A percentile compares a stretch with the other conserved stretches of the same genome.
These are phyloP conservation scores for Tipula confusa DNA, from an alignment of 2,888 invertebrate genomes.

Conservation along the genomic window DNA sequence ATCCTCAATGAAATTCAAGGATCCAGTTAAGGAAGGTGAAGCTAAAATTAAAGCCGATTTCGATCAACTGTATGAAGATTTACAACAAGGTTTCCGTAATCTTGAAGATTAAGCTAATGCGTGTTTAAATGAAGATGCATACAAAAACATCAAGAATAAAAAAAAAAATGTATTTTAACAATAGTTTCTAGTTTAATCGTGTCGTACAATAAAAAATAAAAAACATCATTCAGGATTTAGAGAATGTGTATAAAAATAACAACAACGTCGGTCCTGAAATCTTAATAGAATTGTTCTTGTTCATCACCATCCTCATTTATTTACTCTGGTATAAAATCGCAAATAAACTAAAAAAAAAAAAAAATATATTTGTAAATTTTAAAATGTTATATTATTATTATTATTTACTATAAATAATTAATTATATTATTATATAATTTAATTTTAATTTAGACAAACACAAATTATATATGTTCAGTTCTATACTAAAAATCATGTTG, in stretches of 20 bases:
- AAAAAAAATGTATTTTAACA: not conserved
- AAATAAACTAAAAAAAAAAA: no score
- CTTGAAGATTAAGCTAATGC: conserved; percentile 82
- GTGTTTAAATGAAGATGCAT: not conserved
- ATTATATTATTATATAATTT: not conserved
- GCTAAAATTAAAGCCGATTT: conserved; percentile 95
- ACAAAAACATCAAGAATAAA: no score
- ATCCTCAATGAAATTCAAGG: conserved; percentile 99
- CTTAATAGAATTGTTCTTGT: not conserved
- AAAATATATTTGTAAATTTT: not conserved
- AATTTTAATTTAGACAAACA: not conserved
- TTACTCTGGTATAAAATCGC: not conserved
- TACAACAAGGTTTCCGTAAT: conserved; percentile 96
- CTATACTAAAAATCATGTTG: not conserved
- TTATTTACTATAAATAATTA: not conserved
- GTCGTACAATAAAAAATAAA: conserved; percentile 12
- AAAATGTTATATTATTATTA: conserved; percentile 5
- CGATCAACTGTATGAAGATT: conserved; percentile 94
- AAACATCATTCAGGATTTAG: not conserved
- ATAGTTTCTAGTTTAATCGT: not conserved
- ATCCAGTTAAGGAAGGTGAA: conserved; percentile 97
- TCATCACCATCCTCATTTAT: no score
- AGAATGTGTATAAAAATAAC: not conserved
- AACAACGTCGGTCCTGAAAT: not conserved
- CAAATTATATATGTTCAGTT: not conserved